phyloP scores from a whole-genome alignment of 1,140 invertebrate species.

The Watersipora subatra region DNA sequence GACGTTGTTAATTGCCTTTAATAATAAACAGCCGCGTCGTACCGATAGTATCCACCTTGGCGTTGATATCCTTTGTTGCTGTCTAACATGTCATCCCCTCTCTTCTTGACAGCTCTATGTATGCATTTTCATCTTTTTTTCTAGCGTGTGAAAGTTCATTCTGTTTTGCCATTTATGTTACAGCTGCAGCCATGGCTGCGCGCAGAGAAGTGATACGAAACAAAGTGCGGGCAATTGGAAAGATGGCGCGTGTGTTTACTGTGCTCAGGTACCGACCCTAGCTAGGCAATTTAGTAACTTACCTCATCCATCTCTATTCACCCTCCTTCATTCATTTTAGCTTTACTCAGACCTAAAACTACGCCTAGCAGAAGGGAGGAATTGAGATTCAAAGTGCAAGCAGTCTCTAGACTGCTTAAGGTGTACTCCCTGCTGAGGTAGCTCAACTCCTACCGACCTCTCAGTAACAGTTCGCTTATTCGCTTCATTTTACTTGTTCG shows the following conservation, averaged over 20 bases:
- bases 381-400: not conserved
- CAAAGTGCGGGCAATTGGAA: slow-evolving; percentile 98
- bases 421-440: not conserved
- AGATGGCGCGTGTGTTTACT: slow-evolving; percentile 99
- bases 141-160: too few relatives aligned
- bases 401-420: not conserved
- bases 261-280: slow-evolving; percentile 68
- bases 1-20: too few relatives aligned
- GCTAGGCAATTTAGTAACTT: not conserved
- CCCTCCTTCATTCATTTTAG: not conserved
- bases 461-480: too few relatives aligned
- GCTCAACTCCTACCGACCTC: not conserved
- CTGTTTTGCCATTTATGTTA: too few relatives aligned
- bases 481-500: too few relatives aligned
- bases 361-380: not conserved
- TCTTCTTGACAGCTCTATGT: too few relatives aligned
- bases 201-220: slow-evolving; percentile 98
- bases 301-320: not conserved
- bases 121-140: too few relatives aligned
- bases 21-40: too few relatives aligned
- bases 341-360: not conserved
- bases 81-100: too few relatives aligned
- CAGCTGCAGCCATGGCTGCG: slow-evolving; percentile 76
- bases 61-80: too few relatives aligned
- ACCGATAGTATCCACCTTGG: too few relatives aligned